Percentiles rank a stretch among this genome's conserved stretches.
These are phyloP conservation scores for Acleris cristana DNA, from an alignment of 2,888 invertebrate species.

Conservation along the genomic window DNA sequence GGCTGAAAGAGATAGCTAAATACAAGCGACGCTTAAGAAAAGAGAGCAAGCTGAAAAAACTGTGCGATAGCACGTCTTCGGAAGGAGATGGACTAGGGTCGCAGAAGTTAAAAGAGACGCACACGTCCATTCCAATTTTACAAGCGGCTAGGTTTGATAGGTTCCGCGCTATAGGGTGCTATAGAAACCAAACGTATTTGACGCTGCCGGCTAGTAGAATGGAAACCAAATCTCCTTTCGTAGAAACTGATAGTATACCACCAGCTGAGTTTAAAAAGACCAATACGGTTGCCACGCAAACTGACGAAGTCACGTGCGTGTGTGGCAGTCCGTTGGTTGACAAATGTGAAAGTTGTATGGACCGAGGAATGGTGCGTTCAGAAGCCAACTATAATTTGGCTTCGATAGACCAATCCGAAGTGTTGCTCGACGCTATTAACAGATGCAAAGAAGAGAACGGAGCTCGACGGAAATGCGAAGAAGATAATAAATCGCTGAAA, in stretches of 20 bases:
- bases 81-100: slow-evolving; percentile 60
- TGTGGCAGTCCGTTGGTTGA: slow-evolving; percentile 63
- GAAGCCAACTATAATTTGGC: slow-evolving; percentile 71
- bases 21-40: slow-evolving; percentile 74
- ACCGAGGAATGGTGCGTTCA: slow-evolving; percentile 68
- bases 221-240: slow-evolving; percentile 69
- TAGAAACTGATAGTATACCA: slow-evolving; percentile 57
- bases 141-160: slow-evolving; percentile 79
- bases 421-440: slow-evolving; percentile 82
- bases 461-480: slow-evolving; percentile 60
- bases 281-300: slow-evolving; percentile 70
- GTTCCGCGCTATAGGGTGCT: slow-evolving; percentile 75
- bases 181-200: slow-evolving; percentile 75
- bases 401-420: slow-evolving; percentile 76
- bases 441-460: slow-evolving; percentile 63
- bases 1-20: slow-evolving; percentile 78
- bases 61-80: slow-evolving; percentile 74
- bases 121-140: slow-evolving; percentile 77
- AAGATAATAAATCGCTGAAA: slow-evolving; percentile 63
- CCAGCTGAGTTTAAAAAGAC: slow-evolving; percentile 67
- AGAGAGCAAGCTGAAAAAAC: slow-evolving; percentile 71
- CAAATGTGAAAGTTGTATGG: slow-evolving; percentile 56
- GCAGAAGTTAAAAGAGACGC: slow-evolving; percentile 59
- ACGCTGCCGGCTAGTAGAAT: slow-evolving; percentile 72
- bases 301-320: slow-evolving; percentile 67